A percentile compares a stretch with the other conserved stretches of the same genome.
Conservation (phyloP, 2,113 vertebrate species). For the Bungarus multicinctus region DNA sequence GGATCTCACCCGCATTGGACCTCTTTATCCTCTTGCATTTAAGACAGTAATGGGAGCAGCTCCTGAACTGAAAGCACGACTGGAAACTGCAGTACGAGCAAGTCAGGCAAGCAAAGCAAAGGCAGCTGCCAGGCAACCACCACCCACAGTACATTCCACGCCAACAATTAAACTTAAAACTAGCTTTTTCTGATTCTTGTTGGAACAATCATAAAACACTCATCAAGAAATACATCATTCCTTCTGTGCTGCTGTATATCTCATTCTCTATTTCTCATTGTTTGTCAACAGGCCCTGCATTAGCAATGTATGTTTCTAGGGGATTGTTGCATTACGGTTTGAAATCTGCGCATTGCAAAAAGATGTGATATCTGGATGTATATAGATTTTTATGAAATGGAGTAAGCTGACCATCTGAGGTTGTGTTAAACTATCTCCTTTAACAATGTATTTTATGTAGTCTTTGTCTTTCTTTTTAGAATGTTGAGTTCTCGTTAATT, state of each 20-base stretch:
- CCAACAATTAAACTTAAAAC: constrained; percentile 99
- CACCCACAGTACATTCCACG: constrained; percentile 83
- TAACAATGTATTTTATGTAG: constrained; percentile 41
- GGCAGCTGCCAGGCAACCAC: constrained; percentile 81
- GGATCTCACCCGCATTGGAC: constrained; percentile 95
- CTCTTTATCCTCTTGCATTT: constrained; percentile 94
- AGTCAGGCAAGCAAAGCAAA: constrained; percentile 95
- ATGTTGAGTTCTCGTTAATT: constrained; percentile 18
- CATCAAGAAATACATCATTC: constrained; percentile 48
- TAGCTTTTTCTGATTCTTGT: constrained; percentile 87
- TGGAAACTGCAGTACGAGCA: constrained; percentile 92
- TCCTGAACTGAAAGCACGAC: constrained; percentile 89
- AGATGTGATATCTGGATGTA: constrained; percentile 47
- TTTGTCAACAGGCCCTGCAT: constrained; percentile 53
- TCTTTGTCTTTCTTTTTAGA: constrained; percentile 62
- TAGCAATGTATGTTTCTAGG: constrained; percentile 31
- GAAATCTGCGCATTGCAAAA: constrained; percentile 48
- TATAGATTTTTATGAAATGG: constrained; percentile 63
- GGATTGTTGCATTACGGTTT: constrained; percentile 37
- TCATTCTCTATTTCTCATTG: constrained; percentile 43
- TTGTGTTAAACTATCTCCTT: constrained; percentile 58
- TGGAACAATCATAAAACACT: constrained; percentile 43
- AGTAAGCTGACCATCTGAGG: constrained; percentile 57
- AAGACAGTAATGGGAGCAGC: constrained; percentile 97
- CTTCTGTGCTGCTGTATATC: constrained; percentile 37